Conservation (phyloP, 2,113 vertebrate genomes). For the Nipponia nippon region DNA sequence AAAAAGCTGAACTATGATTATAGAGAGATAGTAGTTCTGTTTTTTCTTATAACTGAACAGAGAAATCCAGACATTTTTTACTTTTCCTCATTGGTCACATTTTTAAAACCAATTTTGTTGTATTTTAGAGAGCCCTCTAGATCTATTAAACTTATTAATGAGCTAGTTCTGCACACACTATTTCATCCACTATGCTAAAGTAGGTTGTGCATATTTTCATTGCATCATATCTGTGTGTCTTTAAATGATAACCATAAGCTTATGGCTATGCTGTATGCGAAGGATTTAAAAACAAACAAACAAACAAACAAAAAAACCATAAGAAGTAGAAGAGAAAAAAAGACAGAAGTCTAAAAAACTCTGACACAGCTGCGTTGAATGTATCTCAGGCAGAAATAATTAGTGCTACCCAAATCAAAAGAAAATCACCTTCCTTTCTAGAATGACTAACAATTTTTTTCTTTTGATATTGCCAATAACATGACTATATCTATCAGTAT, state of each 20-base stretch:
- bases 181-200: not conserved
- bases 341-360: not conserved
- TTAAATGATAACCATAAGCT: not conserved
- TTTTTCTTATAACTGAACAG: not conserved
- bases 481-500: not conserved
- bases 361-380: not conserved
- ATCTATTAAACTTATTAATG: not conserved
- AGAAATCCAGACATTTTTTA: not conserved
- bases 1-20: not conserved
- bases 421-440: constrained; percentile 1
- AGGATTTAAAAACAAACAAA: not conserved
- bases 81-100: not conserved
- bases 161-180: not conserved
- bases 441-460: not conserved
- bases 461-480: not conserved
- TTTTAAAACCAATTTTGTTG: not conserved
- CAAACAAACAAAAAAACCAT: not conserved
- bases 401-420: not conserved
- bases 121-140: not conserved
- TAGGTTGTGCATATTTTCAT: not conserved
- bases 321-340: not conserved
- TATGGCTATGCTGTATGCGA: not conserved
- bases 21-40: not conserved
- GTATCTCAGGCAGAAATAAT: constrained; percentile 4
- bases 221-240: not conserved